Evolutionary conservation across 1,140 invertebrate genomes (phyloP).

Genomic region (Ephestia elutella): DNA sequence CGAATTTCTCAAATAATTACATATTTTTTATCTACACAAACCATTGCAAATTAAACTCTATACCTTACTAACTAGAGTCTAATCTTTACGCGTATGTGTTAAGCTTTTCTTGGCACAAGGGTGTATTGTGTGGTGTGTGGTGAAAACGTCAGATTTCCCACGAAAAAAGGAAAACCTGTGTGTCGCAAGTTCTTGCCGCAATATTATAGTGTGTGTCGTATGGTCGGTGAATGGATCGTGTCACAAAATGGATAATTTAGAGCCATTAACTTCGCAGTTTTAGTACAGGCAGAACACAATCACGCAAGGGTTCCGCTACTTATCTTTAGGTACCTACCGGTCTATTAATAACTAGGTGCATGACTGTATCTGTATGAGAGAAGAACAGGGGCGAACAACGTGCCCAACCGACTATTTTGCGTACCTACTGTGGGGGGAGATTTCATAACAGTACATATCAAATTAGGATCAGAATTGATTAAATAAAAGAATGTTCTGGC

Average conservation of each 20-base stretch:
- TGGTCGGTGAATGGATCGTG: neutral
- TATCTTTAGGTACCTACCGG: neutral
- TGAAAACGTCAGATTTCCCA: conserved; percentile 1
- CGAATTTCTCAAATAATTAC: neutral
- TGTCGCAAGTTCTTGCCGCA: neutral
- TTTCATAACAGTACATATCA: too few species aligned
- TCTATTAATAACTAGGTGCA: too few species aligned
- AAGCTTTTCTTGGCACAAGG: neutral
- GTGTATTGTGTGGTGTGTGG: neutral
- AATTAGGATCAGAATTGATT: too few species aligned
- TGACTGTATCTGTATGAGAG: too few species aligned
- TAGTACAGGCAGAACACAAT: neutral
- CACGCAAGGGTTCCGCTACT: neutral
- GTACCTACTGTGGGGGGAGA: too few species aligned
- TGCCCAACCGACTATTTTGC: too few species aligned
- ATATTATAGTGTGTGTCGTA: neutral
- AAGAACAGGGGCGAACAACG: too few species aligned
- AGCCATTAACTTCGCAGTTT: neutral
- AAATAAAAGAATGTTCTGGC: too few species aligned
- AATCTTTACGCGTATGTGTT: neutral
- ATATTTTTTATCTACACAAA: neutral
- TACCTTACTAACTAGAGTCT: neutral
- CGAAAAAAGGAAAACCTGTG: conserved; percentile 1
- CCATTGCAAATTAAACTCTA: neutral
- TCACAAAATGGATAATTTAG: conserved; percentile 5